Base-by-base conservation (phyloP, 1,140 invertebrate genomes). In the Psilanteris sp. region DNA sequence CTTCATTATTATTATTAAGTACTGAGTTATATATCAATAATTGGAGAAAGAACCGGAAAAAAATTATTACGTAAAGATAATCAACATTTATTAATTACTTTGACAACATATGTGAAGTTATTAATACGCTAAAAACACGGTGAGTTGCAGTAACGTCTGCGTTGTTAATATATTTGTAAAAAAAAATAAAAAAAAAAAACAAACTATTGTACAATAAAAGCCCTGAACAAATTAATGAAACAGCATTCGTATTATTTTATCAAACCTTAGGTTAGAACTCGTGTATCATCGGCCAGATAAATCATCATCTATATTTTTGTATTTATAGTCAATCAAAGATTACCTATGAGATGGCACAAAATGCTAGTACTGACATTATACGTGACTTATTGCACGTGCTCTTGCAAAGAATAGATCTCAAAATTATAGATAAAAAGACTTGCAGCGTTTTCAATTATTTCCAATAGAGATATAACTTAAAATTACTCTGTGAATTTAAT, bases 341-440 rank as follows among this genome's bases (percentile, higher is more conserved):
- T 15, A 55, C 34, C 2, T 14, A 8, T 9, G 8, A 57, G 37
- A 57, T 57, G 43, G 39, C 13, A 43, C 39, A 43, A 57, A 57
- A 34, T 11, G 31, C 37, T 8, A 14, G 37, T 15, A 24, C 16
- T 43, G 37, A 43, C 43, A 57, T 57, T 57, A 57, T 43, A 43
- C 54, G 22, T 57, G 54, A 57, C 16, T 44, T 44, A 59, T 31
- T 26, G 20, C 29, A 27, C 36, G 29, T 44, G 44, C 9, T 13
- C 54, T 44, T 29, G 37, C 54, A 10, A 59, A 6, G 54, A 6
- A 26, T 15, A 24, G 16, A 59, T 59, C 54, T 44, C 11, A 8
- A 31, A 59, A 41, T 44, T 59, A 59, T 36, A 44, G 54, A 59
- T 59, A 59, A 59, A 44, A 59, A 44, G 39, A 59, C 44, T 44